Evolutionary conservation across 2,888 invertebrate species (phyloP).

Genomic region (Melanotus villosus): DNA sequence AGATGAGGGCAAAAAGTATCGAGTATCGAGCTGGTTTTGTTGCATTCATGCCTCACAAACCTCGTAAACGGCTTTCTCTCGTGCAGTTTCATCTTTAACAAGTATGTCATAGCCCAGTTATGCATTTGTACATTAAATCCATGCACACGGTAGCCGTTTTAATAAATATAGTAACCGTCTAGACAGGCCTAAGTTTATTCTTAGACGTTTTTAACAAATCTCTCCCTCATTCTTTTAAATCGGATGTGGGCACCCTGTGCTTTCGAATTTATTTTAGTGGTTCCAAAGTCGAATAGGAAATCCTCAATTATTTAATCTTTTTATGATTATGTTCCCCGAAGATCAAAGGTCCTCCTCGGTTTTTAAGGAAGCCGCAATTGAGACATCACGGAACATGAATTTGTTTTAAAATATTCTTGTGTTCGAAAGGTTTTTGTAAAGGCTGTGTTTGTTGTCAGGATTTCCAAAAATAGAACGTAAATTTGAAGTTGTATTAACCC

Average conservation of each 20-base stretch:
- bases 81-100: too few species aligned
- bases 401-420: too few species aligned
- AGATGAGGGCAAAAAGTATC: too few species aligned
- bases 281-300: conserved; percentile 16
- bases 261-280: conserved; percentile 1
- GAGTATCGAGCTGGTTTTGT: too few species aligned
- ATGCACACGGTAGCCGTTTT: neutral
- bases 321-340: neutral
- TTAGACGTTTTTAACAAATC: neutral
- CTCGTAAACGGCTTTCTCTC: too few species aligned
- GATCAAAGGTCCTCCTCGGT: conserved; percentile 21
- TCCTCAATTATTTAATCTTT: conserved; percentile 5
- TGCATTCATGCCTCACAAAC: too few species aligned
- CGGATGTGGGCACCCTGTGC: conserved; percentile 4
- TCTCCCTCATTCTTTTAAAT: neutral
- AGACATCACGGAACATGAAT: too few species aligned
- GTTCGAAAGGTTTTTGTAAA: too few species aligned
- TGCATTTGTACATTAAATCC: neutral
- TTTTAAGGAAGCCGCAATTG: too few species aligned
- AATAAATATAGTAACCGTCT: neutral
- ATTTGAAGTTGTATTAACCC: too few species aligned
- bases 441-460: too few species aligned
- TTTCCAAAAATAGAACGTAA: too few species aligned
- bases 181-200: conserved; percentile 1
- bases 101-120: neutral